A percentile compares a stretch with the other conserved stretches of the same genome.
These are phyloP conservation scores for Forbesichthys papilliferus DNA, from an alignment of 2,113 vertebrate species.

Conservation along the genomic window DNA sequence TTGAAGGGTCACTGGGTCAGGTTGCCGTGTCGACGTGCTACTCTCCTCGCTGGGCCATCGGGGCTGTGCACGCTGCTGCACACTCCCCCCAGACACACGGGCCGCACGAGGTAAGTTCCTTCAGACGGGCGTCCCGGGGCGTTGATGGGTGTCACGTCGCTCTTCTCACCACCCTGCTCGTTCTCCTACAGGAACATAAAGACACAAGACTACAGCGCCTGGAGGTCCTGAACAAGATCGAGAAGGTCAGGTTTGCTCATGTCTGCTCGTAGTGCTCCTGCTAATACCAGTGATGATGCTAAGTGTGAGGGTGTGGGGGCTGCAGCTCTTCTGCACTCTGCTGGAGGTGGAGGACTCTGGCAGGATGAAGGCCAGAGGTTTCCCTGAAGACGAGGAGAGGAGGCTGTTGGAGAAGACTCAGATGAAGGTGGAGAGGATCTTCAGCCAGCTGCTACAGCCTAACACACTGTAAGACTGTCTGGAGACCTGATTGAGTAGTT, in stretches of 20 bases:
- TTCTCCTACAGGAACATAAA: slow-evolving; percentile 70
- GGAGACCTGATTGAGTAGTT: no score
- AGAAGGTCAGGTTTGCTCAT: slow-evolving; percentile 76
- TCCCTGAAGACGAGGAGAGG: slow-evolving; percentile 66
- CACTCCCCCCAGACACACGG: slow-evolving; percentile 54
- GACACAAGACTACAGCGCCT: slow-evolving; percentile 80
- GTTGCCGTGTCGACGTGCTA: slow-evolving; percentile 94
- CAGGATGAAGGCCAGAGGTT: slow-evolving; percentile 59
- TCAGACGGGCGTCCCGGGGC: neutral
- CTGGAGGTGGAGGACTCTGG: slow-evolving; percentile 84
- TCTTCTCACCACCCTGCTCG: neutral
- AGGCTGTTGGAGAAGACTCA: slow-evolving; percentile 67
- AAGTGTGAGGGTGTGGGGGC: neutral
- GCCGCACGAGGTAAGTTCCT: slow-evolving; percentile 77
- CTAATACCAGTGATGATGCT: neutral
- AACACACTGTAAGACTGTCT: slow-evolving; percentile 56
- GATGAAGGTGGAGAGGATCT: slow-evolving; percentile 80
- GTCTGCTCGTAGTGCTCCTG: neutral
- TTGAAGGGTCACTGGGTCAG: slow-evolving; percentile 91
- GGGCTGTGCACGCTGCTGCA: slow-evolving; percentile 85
- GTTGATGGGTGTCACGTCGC: neutral
- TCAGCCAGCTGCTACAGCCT: slow-evolving; percentile 72
- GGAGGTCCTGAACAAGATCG: slow-evolving; percentile 81
- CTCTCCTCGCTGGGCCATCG: slow-evolving; percentile 90
- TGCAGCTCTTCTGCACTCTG: slow-evolving; percentile 84